phyloP scores from a whole-genome alignment of 1,140 invertebrate species.

The Zelostemma sp. region DNA sequence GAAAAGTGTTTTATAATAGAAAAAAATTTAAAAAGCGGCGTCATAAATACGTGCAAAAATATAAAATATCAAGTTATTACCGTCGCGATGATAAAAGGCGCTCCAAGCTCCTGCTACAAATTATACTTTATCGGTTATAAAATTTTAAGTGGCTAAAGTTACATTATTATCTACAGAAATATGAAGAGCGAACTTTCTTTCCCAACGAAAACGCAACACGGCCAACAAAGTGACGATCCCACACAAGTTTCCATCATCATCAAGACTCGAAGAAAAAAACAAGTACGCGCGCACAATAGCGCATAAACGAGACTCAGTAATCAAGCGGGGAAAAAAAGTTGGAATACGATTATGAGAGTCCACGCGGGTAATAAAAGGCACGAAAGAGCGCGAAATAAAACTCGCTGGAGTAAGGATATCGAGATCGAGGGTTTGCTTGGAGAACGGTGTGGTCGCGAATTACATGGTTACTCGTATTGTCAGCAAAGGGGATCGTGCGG shows the following conservation, averaged over 20 bases:
- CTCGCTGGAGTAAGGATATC: background rate
- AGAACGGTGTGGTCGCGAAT: conserved; percentile 26
- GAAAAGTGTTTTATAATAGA: background rate
- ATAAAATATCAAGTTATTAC: too few relatives aligned
- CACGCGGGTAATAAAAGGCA: background rate
- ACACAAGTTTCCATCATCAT: too few relatives aligned
- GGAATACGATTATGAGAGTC: background rate
- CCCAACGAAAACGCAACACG: too few relatives aligned
- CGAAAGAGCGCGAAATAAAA: conserved; percentile 6
- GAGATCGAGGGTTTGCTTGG: background rate
- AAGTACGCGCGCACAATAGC: conserved; percentile 15
- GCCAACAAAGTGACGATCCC: too few relatives aligned
- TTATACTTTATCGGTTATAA: too few relatives aligned
- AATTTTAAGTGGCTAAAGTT: too few relatives aligned
- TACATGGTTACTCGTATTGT: conserved; percentile 39
- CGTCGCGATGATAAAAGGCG: too few relatives aligned
- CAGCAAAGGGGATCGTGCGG: conserved; percentile 28
- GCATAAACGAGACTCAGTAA: background rate
- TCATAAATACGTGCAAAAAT: too few relatives aligned
- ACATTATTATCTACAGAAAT: too few relatives aligned
- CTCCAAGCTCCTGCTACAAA: too few relatives aligned
- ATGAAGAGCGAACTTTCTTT: too few relatives aligned
- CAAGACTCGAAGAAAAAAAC: conserved; percentile 13
- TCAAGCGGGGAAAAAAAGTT: background rate
- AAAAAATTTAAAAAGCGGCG: too few relatives aligned